Evolutionary conservation across 2,113 vertebrate species (phyloP), one percentile per base, ranked within the genome.

Genomic region (Motacilla tschutschensis): DNA sequence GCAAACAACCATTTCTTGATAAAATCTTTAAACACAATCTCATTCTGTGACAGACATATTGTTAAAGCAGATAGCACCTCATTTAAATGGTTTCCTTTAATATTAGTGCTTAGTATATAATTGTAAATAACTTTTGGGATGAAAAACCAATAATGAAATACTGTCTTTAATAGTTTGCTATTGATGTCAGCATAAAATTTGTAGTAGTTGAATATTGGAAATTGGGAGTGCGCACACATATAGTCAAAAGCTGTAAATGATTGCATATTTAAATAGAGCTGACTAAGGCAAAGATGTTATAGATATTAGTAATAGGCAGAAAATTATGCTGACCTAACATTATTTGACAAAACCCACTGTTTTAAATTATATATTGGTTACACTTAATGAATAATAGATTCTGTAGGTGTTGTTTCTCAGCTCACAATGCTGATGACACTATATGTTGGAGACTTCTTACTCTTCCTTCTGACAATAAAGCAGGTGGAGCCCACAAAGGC

Each of bases 11-110:
- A 98, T 99, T 99, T 99, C 99, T 99, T 98, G 99, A 99, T 99
- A 99, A 99, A 99, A 99, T 99, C 99, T 99, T 99, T 99, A 99
- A 99, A 99, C 99, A 99, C 99, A 99, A 99, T 99, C 99, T 99
- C 98, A 98, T 99, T 98, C 98, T 98, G 98, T 99, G 99, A 98
- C 99, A 99, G 98, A 99, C 99, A 99, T 99, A 99, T 99, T 99
- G 99, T 98, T 98, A 98, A 98, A 98, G 99, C 98, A 98, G 98
- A 99, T 99, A 99, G 98, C 98, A 98, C 98, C 99, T 99, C 99
- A 99, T 99, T 99, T 99, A 99, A 99, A 99, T 98, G 98, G 98
- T 98, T 99, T 98, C 98, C 98, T 99, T 99, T 99, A 99, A 99
- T 99, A 99, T 99, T 98, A 98, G 98, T 98, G 98, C 99, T 99